Evolutionary conservation across 2,797 vertebrate species (phyloP).

Genomic region (Sebastiscus tertius): DNA sequence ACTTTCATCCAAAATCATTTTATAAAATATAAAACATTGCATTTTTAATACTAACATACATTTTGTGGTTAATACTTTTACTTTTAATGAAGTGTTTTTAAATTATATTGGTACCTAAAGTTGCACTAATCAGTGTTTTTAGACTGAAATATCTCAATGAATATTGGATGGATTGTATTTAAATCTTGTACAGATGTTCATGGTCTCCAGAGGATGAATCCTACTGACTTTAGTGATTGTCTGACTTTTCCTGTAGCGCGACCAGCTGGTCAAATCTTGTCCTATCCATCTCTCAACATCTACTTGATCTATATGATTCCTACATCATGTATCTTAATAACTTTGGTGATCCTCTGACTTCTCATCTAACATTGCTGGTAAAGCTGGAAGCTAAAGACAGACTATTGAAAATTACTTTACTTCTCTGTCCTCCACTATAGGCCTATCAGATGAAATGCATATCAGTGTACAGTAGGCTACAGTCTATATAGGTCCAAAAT

Average conservation of each 20-base stretch:
- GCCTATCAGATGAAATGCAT: background rate
- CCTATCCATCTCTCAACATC: too few species aligned
- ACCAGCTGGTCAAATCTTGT: background rate
- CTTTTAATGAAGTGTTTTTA: background rate
- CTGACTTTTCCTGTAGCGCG: background rate
- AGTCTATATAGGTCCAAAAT: background rate
- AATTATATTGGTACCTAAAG: background rate
- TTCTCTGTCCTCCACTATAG: background rate
- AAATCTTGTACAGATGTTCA: background rate
- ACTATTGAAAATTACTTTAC: background rate
- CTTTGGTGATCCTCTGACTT: background rate
- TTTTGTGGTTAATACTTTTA: background rate
- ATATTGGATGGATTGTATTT: background rate
- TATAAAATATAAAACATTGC: background rate
- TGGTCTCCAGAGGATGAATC: background rate
- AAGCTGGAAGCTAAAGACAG: background rate
- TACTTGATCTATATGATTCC: too few species aligned
- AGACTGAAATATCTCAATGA: background rate
- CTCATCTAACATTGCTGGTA: background rate
- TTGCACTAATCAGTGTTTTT: background rate
- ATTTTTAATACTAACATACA: background rate
- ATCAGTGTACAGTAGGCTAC: background rate
- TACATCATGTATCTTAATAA: background rate
- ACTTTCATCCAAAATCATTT: background rate
- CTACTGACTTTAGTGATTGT: background rate